phyloP scores from a whole-genome alignment of 2,888 invertebrate species.

The Philonicus albiceps region DNA sequence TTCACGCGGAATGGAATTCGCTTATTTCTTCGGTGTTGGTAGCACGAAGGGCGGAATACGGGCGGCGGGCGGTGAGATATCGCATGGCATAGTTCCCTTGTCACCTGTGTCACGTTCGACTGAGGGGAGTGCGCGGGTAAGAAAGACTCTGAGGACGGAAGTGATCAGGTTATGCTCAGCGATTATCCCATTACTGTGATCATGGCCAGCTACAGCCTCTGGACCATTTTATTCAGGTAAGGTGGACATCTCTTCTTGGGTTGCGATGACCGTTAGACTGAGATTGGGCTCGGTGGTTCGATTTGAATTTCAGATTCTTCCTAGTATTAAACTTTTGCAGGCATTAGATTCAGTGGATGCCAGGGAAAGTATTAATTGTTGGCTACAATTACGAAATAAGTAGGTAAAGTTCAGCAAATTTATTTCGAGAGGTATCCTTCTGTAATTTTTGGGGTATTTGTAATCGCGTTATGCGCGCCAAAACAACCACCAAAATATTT shows the following conservation, averaged over 20 bases:
- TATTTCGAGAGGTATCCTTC: background rate
- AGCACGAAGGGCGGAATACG: background rate
- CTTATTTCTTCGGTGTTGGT: background rate
- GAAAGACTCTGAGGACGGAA: background rate
- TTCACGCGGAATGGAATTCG: slow-evolving; percentile 11
- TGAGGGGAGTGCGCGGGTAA: background rate
- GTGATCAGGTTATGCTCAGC: background rate
- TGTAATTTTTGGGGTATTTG: no score
- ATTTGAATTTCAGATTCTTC: slow-evolving; percentile 12
- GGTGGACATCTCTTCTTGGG: background rate
- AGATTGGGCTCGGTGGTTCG: background rate
- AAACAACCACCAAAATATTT: no score
- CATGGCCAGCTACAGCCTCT: background rate
- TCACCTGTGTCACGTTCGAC: slow-evolving; percentile 20
- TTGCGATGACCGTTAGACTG: background rate
- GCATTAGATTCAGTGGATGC: background rate
- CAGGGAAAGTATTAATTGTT: background rate
- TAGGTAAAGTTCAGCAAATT: background rate
- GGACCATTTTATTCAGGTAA: background rate
- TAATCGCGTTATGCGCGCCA: no score
- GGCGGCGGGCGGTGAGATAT: background rate
- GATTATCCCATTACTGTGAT: background rate
- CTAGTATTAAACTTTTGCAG: background rate
- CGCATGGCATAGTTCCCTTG: slow-evolving; percentile 18
- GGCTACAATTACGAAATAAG: background rate